Conservation (phyloP, 2,797 vertebrate genomes). For the Alca torda region DNA sequence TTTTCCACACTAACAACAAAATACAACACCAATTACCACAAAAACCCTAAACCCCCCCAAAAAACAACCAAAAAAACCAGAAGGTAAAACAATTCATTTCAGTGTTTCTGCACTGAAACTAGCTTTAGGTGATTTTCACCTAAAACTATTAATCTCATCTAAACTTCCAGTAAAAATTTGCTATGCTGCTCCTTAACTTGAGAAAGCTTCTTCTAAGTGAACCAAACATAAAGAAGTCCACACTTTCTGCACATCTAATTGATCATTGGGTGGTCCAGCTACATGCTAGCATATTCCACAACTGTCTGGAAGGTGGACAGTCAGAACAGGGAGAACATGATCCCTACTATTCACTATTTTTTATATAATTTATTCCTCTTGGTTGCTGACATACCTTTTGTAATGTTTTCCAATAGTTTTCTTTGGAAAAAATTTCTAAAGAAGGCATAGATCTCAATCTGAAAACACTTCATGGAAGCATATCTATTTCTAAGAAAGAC, state of each 20-base stretch:
- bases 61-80: background rate
- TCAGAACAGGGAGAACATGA: background rate
- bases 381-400: background rate
- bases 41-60: background rate
- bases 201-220: background rate
- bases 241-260: background rate
- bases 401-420: background rate
- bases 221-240: conserved; percentile 25
- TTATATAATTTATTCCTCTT: background rate
- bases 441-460: background rate
- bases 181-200: background rate
- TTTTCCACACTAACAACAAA: background rate
- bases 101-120: background rate
- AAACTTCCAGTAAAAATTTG: conserved; percentile 19
- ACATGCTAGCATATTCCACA: background rate
- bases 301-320: background rate
- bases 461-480: background rate
- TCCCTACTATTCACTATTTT: background rate
- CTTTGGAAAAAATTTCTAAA: background rate
- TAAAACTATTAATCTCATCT: conserved; percentile 55
- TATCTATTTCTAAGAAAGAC: background rate
- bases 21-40: background rate
- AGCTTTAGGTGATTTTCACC: conserved; percentile 13
- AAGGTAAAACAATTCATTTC: conserved; percentile 1
- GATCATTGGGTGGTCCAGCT: background rate